Conservation (phyloP, 2,113 vertebrate genomes). For the Mirounga angustirostris region DNA sequence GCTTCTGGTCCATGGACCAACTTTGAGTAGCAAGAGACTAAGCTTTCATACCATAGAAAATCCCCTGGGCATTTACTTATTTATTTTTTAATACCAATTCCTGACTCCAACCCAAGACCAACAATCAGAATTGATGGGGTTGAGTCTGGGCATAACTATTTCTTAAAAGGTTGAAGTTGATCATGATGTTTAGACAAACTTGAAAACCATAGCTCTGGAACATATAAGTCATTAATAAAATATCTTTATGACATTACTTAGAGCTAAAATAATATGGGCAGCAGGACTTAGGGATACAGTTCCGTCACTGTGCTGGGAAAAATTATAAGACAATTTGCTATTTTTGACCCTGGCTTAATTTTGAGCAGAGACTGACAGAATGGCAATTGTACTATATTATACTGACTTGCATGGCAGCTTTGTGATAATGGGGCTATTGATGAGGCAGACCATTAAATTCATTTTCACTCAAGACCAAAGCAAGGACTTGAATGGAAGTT, state of each 20-base stretch:
- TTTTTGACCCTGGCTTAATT: constrained; percentile 60
- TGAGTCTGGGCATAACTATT: neutral
- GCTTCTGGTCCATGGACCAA: neutral
- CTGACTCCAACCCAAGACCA: neutral
- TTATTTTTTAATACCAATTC: neutral
- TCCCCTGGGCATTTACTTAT: neutral
- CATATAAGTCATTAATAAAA: neutral
- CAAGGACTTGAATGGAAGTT: constrained; percentile 25
- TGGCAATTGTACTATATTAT: constrained; percentile 58
- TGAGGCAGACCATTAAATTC: constrained; percentile 62
- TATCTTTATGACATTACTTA: neutral
- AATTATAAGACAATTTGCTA: constrained; percentile 47
- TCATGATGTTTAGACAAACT: neutral
- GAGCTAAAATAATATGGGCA: neutral
- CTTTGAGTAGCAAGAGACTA: neutral
- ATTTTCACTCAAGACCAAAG: constrained; percentile 59
- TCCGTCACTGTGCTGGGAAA: neutral
- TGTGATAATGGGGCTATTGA: constrained; percentile 70
- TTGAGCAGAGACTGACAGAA: constrained; percentile 63
- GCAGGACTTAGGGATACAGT: neutral
- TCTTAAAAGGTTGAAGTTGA: neutral
- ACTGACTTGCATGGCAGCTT: constrained; percentile 61
- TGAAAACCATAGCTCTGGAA: neutral
- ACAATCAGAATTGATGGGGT: neutral
- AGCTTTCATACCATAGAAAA: neutral